A percentile compares a stretch with the other conserved stretches of the same genome.
These are phyloP conservation scores for Neogobius melanostomus DNA, from an alignment of 2,113 vertebrate species.

Conservation along the genomic window DNA sequence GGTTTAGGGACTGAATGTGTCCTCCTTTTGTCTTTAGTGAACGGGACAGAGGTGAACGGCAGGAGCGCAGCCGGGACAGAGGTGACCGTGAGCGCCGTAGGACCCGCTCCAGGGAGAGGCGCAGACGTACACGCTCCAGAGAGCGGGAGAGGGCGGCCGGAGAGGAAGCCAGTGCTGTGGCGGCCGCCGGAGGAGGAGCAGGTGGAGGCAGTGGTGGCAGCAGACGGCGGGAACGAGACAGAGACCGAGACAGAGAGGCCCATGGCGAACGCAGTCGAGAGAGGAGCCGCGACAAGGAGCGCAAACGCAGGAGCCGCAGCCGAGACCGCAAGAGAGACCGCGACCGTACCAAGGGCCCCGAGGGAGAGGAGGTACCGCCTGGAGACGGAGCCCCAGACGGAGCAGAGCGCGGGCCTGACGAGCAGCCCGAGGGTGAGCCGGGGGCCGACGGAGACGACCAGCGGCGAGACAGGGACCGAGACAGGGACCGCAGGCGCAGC, in stretches of 20 bases:
- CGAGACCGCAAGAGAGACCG: conserved; percentile 79
- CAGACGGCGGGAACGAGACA: conserved; percentile 68
- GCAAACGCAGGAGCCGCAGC: conserved; percentile 75
- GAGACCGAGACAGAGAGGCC: conserved; percentile 60
- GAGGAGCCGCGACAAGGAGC: conserved; percentile 73
- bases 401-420: conserved; percentile 69
- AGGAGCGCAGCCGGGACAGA: conserved; percentile 82
- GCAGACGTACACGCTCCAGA: conserved; percentile 78
- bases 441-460: conserved; percentile 65
- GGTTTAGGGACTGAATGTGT: neutral
- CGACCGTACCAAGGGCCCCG: conserved; percentile 75
- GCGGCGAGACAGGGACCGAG: conserved; percentile 72
- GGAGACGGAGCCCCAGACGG: conserved; percentile 55
- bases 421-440: conserved; percentile 79
- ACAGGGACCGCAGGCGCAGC: conserved; percentile 74
- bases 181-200: too few species aligned
- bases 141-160: conserved; percentile 70
- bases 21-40: conserved; percentile 35
- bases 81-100: conserved; percentile 77
- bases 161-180: conserved; percentile 29
- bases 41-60: conserved; percentile 75
- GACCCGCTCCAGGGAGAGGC: conserved; percentile 83
- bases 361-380: conserved; percentile 68
- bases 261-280: conserved; percentile 66
- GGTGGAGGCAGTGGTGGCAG: neutral